Evolutionary conservation across 2,888 invertebrate genomes (phyloP).

Genomic region (Brachypalpus laphriformis): DNA sequence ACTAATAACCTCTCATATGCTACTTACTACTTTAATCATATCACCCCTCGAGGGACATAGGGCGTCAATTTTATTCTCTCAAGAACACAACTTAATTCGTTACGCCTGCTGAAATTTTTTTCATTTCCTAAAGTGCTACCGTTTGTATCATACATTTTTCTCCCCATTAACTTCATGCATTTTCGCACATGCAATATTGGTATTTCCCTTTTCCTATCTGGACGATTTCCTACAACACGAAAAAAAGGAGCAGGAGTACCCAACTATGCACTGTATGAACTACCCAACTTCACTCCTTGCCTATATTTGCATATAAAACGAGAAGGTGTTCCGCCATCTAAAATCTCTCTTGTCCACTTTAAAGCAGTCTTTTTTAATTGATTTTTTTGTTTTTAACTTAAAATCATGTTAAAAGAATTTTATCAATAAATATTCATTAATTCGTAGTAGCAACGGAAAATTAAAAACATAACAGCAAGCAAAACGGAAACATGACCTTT

Average conservation of each 20-base stretch:
- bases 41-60: too few relatives aligned
- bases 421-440: constrained; percentile 52
- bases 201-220: background rate
- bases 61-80: too few relatives aligned
- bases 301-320: constrained; percentile 55
- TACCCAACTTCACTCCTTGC: background rate
- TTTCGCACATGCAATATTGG: background rate
- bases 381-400: constrained; percentile 41
- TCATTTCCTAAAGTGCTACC: background rate
- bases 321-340: constrained; percentile 13
- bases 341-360: constrained; percentile 11
- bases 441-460: background rate
- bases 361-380: constrained; percentile 36
- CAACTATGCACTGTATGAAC: background rate
- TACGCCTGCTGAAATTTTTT: background rate
- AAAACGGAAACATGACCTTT: constrained; percentile 28
- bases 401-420: constrained; percentile 38
- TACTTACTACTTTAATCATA: too few relatives aligned
- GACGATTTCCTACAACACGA: constrained; percentile 12
- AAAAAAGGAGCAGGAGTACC: background rate
- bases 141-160: background rate
- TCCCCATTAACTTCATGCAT: background rate
- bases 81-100: too few relatives aligned
- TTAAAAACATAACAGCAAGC: too few relatives aligned
- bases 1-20: too few relatives aligned